Evolutionary conservation across 2,113 vertebrate genomes (phyloP), one percentile per base, ranked within the genome.

Genomic region (Antidorcas marsupialis): DNA sequence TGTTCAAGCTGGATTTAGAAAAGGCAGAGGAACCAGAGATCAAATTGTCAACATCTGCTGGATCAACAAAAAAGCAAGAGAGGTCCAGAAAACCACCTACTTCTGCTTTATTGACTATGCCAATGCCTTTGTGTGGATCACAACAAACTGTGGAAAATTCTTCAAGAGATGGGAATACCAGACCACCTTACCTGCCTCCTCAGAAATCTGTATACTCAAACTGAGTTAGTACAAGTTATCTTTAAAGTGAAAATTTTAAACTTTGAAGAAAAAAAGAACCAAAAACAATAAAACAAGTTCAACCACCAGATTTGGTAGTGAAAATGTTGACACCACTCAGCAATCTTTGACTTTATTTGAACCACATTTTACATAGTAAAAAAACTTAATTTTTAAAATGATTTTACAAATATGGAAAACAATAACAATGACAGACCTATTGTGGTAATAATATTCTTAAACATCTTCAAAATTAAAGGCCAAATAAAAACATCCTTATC

Each of bases 381-480:
- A 25, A 76, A 76, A 14, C 11, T 76, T 76, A 25, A 45, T 47
- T 78, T 28, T 78, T 16, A 28, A 87, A 76, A 76, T 11, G 6
- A 25, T 67, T 92, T 93, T 84, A 78, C 2, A 93, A 93, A 89
- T 74, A 82, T 3, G 19, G 1, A 95, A 93, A 93, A 76, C 23
- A 85, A 10, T 71, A 71, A 89, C 81, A 93, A 89, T 45, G 33
- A 93, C 6, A 25, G 30, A 43, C 39, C 5, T 43, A 79, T 9
- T 90, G 7, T 23, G n/a, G 9, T 94, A 88, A 91, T 55, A n/a
- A 28, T 76, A 16, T 85, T 79, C 57, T 89, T 84, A 28, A 89
- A 89, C 83, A 93, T n/a, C 23, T 52, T 90, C 62, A 90, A 83
- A 96, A 87, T 83, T 67, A 82, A 67, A 91, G 86, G 87, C 30